Conservation (phyloP, 2,888 invertebrate species). For the Drosophila affinis region DNA sequence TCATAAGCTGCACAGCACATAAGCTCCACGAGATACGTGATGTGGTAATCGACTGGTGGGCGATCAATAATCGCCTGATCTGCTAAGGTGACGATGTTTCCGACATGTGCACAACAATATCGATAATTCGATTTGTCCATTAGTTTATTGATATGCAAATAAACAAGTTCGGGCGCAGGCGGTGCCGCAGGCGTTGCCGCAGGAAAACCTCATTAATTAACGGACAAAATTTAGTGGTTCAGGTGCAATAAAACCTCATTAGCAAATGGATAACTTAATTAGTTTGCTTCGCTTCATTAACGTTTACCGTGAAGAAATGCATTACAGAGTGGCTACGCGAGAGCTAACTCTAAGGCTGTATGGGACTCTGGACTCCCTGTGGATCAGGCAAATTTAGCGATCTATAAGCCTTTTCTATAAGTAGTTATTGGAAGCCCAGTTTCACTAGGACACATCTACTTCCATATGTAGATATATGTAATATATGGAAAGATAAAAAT, state of each 20-base stretch:
- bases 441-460: too few relatives aligned
- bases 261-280: background rate
- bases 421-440: too few relatives aligned
- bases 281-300: background rate
- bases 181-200: background rate
- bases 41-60: constrained; percentile 23
- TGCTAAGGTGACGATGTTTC: constrained; percentile 5
- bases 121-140: background rate
- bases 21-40: constrained; percentile 1
- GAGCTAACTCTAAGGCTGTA: too few relatives aligned
- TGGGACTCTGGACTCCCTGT: too few relatives aligned
- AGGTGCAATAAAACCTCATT: background rate
- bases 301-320: background rate
- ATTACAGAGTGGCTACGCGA: too few relatives aligned
- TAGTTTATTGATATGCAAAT: background rate
- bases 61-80: constrained; percentile 10
- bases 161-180: background rate
- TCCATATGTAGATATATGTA: too few relatives aligned
- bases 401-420: too few relatives aligned
- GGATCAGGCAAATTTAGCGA: too few relatives aligned
- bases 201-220: background rate
- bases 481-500: too few relatives aligned
- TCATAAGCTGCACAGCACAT: constrained; percentile 1
- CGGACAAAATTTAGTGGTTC: background rate
- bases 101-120: constrained; percentile 5